Conservation (phyloP, 2,797 vertebrate species). For the Tamandua tetradactyla region DNA sequence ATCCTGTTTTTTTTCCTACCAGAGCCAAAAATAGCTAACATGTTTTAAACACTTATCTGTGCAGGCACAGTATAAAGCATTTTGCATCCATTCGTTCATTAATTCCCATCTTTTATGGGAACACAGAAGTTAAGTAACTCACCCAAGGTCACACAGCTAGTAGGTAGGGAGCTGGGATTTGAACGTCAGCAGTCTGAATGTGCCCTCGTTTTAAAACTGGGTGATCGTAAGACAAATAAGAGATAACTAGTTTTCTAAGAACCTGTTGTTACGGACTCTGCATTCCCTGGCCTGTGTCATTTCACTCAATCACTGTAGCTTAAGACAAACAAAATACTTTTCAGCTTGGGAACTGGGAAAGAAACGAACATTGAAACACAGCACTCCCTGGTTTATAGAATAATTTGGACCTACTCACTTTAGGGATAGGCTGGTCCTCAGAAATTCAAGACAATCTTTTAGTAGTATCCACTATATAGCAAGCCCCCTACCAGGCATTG, state of each 20-base stretch:
- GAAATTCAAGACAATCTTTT: background rate
- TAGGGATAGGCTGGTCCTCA: background rate
- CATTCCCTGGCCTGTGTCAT: too few relatives aligned
- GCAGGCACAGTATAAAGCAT: background rate
- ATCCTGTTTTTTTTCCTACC: background rate
- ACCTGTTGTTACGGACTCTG: background rate
- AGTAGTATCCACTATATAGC: background rate
- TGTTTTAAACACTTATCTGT: slow-evolving; percentile 2
- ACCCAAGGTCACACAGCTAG: background rate
- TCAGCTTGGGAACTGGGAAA: background rate
- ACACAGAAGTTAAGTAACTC: background rate
- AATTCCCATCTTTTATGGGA: background rate
- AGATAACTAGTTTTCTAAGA: background rate
- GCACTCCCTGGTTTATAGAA: background rate
- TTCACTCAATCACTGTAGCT: background rate
- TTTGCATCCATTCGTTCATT: background rate
- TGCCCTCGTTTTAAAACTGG: background rate
- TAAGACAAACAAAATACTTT: background rate
- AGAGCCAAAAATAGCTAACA: background rate
- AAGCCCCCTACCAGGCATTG: background rate
- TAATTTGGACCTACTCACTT: background rate
- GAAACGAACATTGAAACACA: slow-evolving; percentile 7
- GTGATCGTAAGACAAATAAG: background rate
- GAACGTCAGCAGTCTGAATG: background rate
- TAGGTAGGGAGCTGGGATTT: background rate